Evolutionary conservation across 1,140 invertebrate genomes (phyloP).

Genomic region (Drosophila sp.): DNA sequence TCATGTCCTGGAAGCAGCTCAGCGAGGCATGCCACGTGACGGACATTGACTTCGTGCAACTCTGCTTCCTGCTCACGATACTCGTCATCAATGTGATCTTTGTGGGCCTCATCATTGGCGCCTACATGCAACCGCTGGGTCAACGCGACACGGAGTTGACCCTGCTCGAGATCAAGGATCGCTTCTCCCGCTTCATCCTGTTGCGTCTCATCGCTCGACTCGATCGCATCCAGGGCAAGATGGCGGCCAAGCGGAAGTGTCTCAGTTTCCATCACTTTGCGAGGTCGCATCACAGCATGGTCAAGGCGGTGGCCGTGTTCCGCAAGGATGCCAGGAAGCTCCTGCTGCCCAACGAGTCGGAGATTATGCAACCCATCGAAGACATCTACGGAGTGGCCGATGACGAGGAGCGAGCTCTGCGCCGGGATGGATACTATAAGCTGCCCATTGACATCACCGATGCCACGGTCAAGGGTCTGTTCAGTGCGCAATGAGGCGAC

Average conservation of each 20-base stretch:
- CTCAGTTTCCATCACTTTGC: slow-evolving; percentile 60
- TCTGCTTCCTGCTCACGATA: slow-evolving; percentile 61
- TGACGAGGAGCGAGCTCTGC: slow-evolving; percentile 65
- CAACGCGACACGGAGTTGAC: slow-evolving; percentile 55
- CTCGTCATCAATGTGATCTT: slow-evolving; percentile 63
- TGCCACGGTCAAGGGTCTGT: slow-evolving; percentile 66
- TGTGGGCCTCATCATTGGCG: slow-evolving; percentile 56
- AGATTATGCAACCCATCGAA: slow-evolving; percentile 76
- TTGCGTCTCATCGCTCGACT: slow-evolving; percentile 73
- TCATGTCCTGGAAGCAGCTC: slow-evolving; percentile 72
- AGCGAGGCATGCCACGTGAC: slow-evolving; percentile 42
- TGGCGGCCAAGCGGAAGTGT: slow-evolving; percentile 51
- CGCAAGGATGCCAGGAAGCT: slow-evolving; percentile 79
- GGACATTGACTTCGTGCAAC: slow-evolving; percentile 65
- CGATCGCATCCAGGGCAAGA: slow-evolving; percentile 68
- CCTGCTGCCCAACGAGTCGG: slow-evolving; percentile 72
- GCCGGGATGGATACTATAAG: slow-evolving; percentile 66
- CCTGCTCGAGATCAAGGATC: slow-evolving; percentile 79
- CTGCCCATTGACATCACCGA: slow-evolving; percentile 70
- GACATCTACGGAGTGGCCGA: slow-evolving; percentile 75
- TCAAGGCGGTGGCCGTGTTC: slow-evolving; percentile 71
- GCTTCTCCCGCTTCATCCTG: slow-evolving; percentile 72
- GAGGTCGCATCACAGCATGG: slow-evolving; percentile 68
- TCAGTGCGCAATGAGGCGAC: slow-evolving; percentile 63
- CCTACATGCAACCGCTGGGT: slow-evolving; percentile 57